These are phyloP conservation scores for Ctenomys sociabilis DNA, from an alignment of 2,113 vertebrate genomes.

Conservation along the genomic window DNA sequence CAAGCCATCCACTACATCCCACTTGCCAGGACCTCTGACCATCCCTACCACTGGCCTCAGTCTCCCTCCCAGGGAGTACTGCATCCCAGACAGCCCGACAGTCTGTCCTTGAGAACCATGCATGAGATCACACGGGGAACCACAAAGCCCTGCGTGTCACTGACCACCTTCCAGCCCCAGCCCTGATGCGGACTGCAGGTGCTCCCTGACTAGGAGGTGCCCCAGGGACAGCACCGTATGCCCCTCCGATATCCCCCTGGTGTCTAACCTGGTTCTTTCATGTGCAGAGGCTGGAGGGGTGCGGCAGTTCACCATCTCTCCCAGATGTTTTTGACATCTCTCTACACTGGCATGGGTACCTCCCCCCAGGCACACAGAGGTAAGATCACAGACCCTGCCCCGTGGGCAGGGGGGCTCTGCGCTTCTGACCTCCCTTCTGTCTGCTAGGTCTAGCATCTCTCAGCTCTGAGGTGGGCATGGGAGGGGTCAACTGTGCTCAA, in stretches of 20 bases:
- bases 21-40: neutral
- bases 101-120: neutral
- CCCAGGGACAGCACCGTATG: neutral
- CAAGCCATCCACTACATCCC: neutral
- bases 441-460: neutral
- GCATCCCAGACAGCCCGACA: neutral
- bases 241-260: neutral
- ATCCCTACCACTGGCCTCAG: neutral
- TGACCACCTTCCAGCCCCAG: neutral
- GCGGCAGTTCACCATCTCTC: neutral
- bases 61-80: neutral
- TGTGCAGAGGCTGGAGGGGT: neutral
- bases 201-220: neutral
- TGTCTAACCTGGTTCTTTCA: neutral
- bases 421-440: neutral
- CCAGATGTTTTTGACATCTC: neutral
- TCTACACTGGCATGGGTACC: neutral
- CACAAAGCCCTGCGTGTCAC: neutral
- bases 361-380: neutral
- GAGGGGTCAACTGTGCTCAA: neutral
- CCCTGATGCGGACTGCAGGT: neutral
- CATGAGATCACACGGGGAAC: neutral
- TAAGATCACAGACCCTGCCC: rapidly evolving
- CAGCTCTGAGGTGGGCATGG: neutral
- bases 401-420: neutral